Base-by-base conservation (phyloP, 2,888 invertebrate species). In the Drosophila koepferae region DNA sequence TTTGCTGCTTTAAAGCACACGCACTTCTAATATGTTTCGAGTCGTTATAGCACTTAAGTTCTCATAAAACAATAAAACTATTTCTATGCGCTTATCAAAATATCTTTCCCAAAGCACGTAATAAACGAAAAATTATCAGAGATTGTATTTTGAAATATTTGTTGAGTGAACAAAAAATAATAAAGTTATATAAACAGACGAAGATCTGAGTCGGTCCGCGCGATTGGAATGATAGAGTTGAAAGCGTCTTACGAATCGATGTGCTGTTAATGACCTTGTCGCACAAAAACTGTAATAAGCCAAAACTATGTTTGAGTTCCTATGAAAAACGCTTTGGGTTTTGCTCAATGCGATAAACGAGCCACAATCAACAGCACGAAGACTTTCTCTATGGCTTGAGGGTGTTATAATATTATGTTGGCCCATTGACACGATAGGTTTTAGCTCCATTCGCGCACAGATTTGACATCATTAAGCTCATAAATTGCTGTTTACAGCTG, bases 311-410 rank as follows among this genome's bases (percentile, higher is more conserved):
- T 72, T 80, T 48, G 72, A 74, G 77, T 67, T 63, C 80, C 73
- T 66, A 63, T 58, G 81, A 62, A 81, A 80, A 73, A 65, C 81
- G 77, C 54, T 85, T 72, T 38, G 31, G 74, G 67, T 49, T 74
- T 82, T 81, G 74, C 82, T 71, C 72, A 81, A 83, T 75, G 68
- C 51, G 60, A 58, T 54, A 54, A 64, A 48, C 38, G 63, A 61
- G 43, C 31, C 51, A 66, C 63, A 70, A 68, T 77, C 64, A 70
- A 38, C 70, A 49, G 34, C 18, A 36, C 34, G 31, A 18, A 34
- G 72, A 86, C 85, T 85, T 85, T 85, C 85, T 85, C 84, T 75
- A 72, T 81, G 55, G 76, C 85, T 71, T 46, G 74, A 65, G 86
- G 85, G 84, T 81, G 82, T 61, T 68, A 63, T 62, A 74, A 77